Evolutionary conservation across 1,140 invertebrate genomes (phyloP), one percentile per base, ranked within the genome.

Genomic region (Platyura marginata): DNA sequence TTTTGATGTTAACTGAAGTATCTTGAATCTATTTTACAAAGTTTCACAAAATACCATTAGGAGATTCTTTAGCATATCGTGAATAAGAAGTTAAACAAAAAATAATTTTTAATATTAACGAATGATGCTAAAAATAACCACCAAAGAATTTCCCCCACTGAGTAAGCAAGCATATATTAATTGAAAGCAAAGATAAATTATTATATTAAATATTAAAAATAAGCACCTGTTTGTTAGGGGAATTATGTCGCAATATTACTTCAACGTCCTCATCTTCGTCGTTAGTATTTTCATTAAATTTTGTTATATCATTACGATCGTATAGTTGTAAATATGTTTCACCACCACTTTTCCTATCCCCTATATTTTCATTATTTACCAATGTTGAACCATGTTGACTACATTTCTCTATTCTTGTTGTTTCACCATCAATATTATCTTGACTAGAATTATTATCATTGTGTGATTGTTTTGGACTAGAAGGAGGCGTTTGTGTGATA

Each of bases 401-500:
- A n/a, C n/a, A 13, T 29, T 29, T 29, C 25, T 8, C 25, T 29
- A 13, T 29, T 8, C 13, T 29, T 29, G 13, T 13, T 13, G 25
- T 29, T 13, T 29, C 6, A 6, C 25, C 25, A 29, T 6, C 25
- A 8, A 13, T 13, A 29, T 56, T 51, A 45, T 55, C 52, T 22
- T 57, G 54, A 40, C 43, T 36, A 21, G 21, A 38, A 33, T 44
- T 36, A 25, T 21, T 29, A 35, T 36, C 32, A 6, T 21, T 40
- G 9, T 54, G 40, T 20, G 39, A 39, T 6, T 53, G 56, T 45
- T 61, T 61, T 0, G 57, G 56, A 50, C 56, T 59, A 9, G 52
- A 48, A 11, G 57, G 56, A n/a, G 58, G 56, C 6, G 58, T 59
- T 32, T 49, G 54, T 4, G 55, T 50, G 19, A 56, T 52, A 16